A percentile compares a stretch with the other conserved stretches of the same genome.
Conservation (phyloP, 2,888 invertebrate genomes). For the Tanypteryx hageni region DNA sequence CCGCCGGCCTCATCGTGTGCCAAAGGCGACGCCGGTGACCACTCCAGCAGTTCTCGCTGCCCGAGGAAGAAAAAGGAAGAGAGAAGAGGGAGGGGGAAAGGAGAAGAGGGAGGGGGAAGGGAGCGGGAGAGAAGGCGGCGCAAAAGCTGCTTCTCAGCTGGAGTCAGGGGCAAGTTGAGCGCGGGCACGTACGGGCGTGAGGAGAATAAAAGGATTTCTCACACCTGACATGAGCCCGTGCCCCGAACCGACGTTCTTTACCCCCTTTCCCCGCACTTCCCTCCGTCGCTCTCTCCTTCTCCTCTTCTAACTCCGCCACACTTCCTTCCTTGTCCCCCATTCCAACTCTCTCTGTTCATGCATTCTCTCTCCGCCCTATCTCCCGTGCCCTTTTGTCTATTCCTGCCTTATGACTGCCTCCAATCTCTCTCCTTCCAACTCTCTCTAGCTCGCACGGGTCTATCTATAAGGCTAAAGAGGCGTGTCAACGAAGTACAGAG, state of each 20-base stretch:
- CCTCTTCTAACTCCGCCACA: neutral
- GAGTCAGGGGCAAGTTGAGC: slow-evolving; percentile 46
- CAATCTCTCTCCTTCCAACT: neutral
- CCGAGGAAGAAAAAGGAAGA: neutral
- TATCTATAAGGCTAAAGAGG: slow-evolving; percentile 10
- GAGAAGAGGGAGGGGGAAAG: neutral
- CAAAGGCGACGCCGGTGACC: slow-evolving; percentile 5
- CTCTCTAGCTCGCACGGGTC: neutral
- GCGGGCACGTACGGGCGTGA: slow-evolving; percentile 59
- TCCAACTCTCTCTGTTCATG: neutral
- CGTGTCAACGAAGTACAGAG: neutral
- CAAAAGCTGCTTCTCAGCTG: neutral
- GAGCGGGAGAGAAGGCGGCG: neutral
- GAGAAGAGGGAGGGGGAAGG: neutral
- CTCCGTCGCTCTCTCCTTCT: neutral
- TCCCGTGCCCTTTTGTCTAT: slow-evolving; percentile 12
- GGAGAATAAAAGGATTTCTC: slow-evolving; percentile 61
- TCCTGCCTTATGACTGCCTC: slow-evolving; percentile 34
- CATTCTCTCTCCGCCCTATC: neutral
- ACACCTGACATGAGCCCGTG: slow-evolving; percentile 58
- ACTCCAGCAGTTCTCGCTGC: slow-evolving; percentile 17
- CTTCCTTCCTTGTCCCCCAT: neutral
- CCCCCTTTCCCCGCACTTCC: neutral
- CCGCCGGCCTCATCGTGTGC: neutral
- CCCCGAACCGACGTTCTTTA: neutral